Evolutionary conservation across 1,140 invertebrate species (phyloP), one percentile per base, ranked within the genome.

Genomic region (Drosophila sturtevanti): DNA sequence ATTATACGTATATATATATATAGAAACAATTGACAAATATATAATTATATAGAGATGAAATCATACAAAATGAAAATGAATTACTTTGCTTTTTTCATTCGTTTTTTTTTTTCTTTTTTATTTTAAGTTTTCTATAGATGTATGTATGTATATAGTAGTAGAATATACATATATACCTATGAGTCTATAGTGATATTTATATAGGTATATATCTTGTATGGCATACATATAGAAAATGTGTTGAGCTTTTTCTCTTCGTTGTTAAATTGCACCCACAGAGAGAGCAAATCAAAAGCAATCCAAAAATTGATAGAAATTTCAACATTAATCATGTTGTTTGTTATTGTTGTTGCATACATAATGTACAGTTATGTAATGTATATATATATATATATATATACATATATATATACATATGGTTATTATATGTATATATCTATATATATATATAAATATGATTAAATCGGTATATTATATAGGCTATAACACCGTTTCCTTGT

Each of bases 211-310:
- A 52, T 24, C 52, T 75, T 41, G 41, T 62, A 48, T 55, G 63
- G 44, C 58, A 68, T 62, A 62, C 27, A 76, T 54, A 22, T 66
- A 65, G 56, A 76, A 52, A 79, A 87, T 81, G 78, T 90, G 41
- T 90, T 90, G 89, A 90, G 89, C 89, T 89, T 90, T 91, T 91
- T 91, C 90, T 90, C 89, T 91, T 91, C 90, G 31, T 55, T 56
- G 18, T 21, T 48, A 14, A 34, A 74, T 91, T 91, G 90, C 84
- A 91, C 85, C 81, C 77, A 81, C 69, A 63, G 68, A 76, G 27
- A 31, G 77, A 81, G 77, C 82, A 79, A 73, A 77, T 68, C 60
- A 78, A 64, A 52, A 64, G 72, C 58, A 60, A 74, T 70, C 52
- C 77, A 38, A 77, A 77, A 74, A 60, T 58, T 68, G 73, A 73